phyloP scores from a whole-genome alignment of 1,140 invertebrate genomes.

The Bathynomus jamesi region DNA sequence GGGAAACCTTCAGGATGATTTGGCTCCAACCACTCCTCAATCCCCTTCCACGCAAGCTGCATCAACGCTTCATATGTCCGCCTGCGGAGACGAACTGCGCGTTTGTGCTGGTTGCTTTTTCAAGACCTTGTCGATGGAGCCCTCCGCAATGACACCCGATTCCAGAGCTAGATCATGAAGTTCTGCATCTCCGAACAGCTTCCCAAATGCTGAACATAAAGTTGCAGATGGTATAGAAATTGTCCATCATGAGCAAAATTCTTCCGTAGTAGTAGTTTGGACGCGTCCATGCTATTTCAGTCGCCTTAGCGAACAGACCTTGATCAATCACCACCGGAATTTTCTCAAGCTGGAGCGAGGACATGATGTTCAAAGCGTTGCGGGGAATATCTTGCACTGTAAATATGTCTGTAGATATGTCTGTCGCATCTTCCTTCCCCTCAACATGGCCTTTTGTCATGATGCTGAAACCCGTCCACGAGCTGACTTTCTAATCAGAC shows the following conservation, averaged over 20 bases:
- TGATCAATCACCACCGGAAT: conserved; percentile 12
- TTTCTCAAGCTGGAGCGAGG: too few relatives aligned
- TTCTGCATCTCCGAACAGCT: conserved; percentile 36
- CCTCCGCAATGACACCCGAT: conserved; percentile 32
- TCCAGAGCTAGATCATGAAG: conserved; percentile 35
- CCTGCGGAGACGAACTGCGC: too few relatives aligned
- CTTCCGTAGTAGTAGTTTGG: too few relatives aligned
- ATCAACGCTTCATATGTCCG: too few relatives aligned
- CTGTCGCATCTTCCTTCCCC: background rate
- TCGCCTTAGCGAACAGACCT: conserved; percentile 8
- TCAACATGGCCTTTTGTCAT: too few relatives aligned
- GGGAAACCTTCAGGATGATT: too few relatives aligned
- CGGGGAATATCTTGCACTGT: background rate
- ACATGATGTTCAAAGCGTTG: conserved; percentile 10
- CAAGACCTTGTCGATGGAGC: conserved; percentile 24
- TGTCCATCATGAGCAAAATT: too few relatives aligned
- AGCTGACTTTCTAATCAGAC: too few relatives aligned
- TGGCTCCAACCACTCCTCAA: too few relatives aligned
- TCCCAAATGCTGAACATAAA: conserved; percentile 28
- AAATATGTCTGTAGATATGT: conserved; percentile 8
- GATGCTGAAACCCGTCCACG: too few relatives aligned
- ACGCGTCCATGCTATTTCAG: conserved; percentile 13
- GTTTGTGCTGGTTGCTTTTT: conserved; percentile 24
- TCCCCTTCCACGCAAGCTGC: too few relatives aligned
- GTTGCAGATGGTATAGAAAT: too few relatives aligned